A percentile compares a stretch with the other conserved stretches of the same genome.
phyloP scores from a whole-genome alignment of 2,113 vertebrate species.

The Aptenodytes patagonicus region DNA sequence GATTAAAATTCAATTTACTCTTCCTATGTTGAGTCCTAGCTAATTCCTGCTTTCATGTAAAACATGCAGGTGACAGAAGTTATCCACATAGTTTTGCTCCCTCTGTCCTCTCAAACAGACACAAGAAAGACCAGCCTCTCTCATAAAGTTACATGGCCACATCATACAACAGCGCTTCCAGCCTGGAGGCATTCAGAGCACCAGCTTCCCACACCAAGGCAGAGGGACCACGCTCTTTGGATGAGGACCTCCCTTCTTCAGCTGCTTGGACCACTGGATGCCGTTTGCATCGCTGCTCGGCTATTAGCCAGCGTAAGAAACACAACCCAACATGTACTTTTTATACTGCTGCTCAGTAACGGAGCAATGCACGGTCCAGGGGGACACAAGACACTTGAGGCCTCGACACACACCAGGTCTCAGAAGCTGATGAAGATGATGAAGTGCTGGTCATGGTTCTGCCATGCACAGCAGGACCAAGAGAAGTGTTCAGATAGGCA shows the following conservation, averaged over 20 bases:
- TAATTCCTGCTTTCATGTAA: not conserved
- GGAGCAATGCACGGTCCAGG: not conserved
- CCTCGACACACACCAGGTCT: not conserved
- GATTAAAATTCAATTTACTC: not conserved
- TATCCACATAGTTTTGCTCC: not conserved
- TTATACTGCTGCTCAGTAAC: not conserved
- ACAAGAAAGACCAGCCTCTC: not conserved
- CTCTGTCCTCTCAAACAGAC: not conserved
- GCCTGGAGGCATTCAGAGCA: not conserved
- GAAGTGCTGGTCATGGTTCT: not conserved
- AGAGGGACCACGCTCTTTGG: not conserved
- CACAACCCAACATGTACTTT: rapidly evolving
- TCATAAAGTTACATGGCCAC: not conserved
- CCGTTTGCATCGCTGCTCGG: rapidly evolving
- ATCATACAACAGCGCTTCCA: not conserved
- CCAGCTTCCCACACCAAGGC: not conserved
- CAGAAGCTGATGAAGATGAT: not conserved
- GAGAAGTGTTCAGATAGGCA: not conserved
- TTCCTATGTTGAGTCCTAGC: not conserved
- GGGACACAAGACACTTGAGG: not conserved
- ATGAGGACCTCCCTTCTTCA: not conserved
- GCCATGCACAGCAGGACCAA: not conserved
- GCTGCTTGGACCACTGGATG: not conserved
- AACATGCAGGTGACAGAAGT: not conserved
- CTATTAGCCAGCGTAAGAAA: not conserved